phyloP scores from a whole-genome alignment of 2,113 vertebrate species.

The Ptilorrhoa leucosticta region DNA sequence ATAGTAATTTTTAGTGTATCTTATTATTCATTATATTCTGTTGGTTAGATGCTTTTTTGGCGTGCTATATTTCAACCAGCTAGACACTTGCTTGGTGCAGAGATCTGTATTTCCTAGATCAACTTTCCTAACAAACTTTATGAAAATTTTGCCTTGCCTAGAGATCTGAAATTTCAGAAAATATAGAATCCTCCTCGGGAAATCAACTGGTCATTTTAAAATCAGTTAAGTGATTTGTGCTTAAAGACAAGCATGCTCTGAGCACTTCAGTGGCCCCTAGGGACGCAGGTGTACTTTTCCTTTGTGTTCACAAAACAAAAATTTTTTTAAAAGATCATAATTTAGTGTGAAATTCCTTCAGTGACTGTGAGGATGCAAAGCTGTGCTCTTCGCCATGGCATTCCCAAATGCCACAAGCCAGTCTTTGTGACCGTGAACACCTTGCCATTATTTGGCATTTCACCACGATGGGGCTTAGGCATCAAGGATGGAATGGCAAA shows the following conservation, averaged over 20 bases:
- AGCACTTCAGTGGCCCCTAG: background rate
- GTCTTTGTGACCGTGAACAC: background rate
- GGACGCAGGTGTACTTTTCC: background rate
- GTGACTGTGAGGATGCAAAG: background rate
- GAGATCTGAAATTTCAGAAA: background rate
- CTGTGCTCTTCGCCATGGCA: fast-evolving
- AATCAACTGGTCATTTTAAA: background rate
- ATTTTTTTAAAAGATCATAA: background rate
- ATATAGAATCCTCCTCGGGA: background rate
- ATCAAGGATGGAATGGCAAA: background rate
- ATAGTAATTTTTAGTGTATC: background rate
- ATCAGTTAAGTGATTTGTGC: background rate
- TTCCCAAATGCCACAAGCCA: background rate
- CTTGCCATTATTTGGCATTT: background rate
- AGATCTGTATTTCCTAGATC: background rate
- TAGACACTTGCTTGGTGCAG: background rate
- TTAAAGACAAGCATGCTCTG: background rate
- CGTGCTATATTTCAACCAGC: background rate
- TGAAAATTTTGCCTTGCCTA: background rate
- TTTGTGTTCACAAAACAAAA: background rate
- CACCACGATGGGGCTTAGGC: no score
- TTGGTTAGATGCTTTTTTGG: fast-evolving
- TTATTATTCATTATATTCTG: background rate
- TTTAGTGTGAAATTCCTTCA: background rate
- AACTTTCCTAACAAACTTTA: background rate